Base-by-base conservation (phyloP, 2,888 invertebrate species). In the Aphidius colemani region DNA sequence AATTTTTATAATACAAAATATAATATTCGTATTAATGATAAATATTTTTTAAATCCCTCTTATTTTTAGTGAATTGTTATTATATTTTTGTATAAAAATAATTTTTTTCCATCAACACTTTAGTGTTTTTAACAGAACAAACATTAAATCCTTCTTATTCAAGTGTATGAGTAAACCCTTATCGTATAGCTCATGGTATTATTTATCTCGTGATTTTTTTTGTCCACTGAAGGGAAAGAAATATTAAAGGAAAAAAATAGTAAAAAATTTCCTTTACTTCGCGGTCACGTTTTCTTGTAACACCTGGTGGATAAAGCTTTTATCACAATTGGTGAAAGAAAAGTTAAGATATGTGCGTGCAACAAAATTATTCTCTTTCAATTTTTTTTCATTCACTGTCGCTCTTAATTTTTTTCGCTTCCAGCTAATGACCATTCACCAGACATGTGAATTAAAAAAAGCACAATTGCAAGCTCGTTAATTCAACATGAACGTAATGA, bases 221-320 rank as follows among this genome's bases (percentile, higher is more conserved):
- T 46, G 46, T n/a, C 9, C 10, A 46, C 46, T 46, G 46, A 8
- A 2, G 7, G 6, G 8, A 6, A 7, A 46, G 2, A 46, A 7
- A 46, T n/a, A 46, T 46, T 46, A n/a, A 11, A 46, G 6, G 2
- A 43, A 43, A 40, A 43, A 11, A 44, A 43, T 44, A 55, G 41
- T 55, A 55, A 50, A 58, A 66, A 69, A 65, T 64, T 67, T 67
- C 57, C 64, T 66, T 59, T 63, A 51, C 56, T 50, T 59, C 60
- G 58, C 59, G 67, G 66, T 67, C 67, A 66, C 65, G 66, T 66
- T 63, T 57, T 51, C 49, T 18, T n/a, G 53, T 9, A 30, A 30
- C 30, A 30, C 30, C 5, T 30, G 30, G 30, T 30, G 3, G 30
- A 30, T 30, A 30, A 30, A 30, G 5, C 30, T 30, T 30, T 30